Conservation (phyloP, 2,888 invertebrate genomes). For the Polymixis lichenea region DNA sequence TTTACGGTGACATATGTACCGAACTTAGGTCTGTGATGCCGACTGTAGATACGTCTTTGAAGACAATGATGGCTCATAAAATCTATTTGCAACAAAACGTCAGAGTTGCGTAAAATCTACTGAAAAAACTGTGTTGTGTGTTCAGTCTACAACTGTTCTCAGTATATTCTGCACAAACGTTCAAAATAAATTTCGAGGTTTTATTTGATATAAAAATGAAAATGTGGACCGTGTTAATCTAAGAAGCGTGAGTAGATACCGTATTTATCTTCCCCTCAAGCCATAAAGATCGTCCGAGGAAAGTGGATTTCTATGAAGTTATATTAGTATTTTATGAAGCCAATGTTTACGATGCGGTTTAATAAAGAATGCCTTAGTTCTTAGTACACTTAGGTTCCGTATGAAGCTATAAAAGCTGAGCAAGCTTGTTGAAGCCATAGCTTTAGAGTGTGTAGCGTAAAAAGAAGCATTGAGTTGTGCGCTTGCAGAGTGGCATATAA, state of each 20-base stretch:
- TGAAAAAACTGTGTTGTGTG: not conserved
- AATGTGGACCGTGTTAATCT: conserved; percentile 44
- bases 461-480: not conserved
- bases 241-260: conserved; percentile 26
- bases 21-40: not conserved
- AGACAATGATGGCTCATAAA: not conserved
- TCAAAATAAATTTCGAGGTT: conserved; percentile 14
- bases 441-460: conserved; percentile 14
- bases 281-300: conserved; percentile 45
- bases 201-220: conserved; percentile 47
- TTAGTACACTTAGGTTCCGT: conserved; percentile 36
- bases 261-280: conserved; percentile 49
- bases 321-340: conserved; percentile 59
- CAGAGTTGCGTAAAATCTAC: too few species aligned
- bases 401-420: conserved; percentile 34
- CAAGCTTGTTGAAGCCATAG: conserved; percentile 31
- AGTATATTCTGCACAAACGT: not conserved
- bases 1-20: not conserved
- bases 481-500: not conserved
- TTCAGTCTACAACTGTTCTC: not conserved
- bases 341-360: conserved; percentile 54
- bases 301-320: conserved; percentile 61
- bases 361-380: conserved; percentile 42
- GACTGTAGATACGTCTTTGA: not conserved
- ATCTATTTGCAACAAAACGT: not conserved